Evolutionary conservation across 2,888 invertebrate species (phyloP).

Genomic region (Torymus auratus): DNA sequence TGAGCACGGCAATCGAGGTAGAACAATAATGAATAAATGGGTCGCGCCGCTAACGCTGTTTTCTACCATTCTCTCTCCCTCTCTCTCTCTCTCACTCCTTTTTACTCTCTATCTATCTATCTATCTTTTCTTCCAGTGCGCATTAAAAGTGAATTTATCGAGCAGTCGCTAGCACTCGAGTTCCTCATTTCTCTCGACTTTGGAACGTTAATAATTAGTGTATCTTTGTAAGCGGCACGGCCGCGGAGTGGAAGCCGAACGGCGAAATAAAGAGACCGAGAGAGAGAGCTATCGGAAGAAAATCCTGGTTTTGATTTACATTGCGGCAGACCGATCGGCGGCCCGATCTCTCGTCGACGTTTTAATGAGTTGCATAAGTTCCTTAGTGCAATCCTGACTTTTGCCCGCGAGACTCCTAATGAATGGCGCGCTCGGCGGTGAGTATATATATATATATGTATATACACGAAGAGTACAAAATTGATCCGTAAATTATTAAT

Average conservation of each 20-base stretch:
- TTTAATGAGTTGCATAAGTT: conserved; percentile 31
- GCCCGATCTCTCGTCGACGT: neutral
- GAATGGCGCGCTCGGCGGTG: neutral
- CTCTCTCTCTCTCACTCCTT: neutral
- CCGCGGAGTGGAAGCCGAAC: neutral
- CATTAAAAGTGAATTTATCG: conserved; percentile 49
- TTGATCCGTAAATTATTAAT: conserved; percentile 3
- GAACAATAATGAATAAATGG: conserved; percentile 53
- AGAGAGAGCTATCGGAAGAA: neutral
- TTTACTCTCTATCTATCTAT: neutral
- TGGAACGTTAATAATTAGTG: conserved; percentile 33
- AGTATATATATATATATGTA: no score
- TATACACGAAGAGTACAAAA: neutral
- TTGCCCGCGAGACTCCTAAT: neutral
- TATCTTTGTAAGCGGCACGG: conserved; percentile 2
- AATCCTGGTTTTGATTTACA: conserved; percentile 30
- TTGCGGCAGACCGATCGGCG: conserved; percentile 13
- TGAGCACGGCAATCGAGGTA: conserved; percentile 33
- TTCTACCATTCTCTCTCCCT: conserved; percentile 1
- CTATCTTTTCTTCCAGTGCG: neutral
- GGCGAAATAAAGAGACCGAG: neutral
- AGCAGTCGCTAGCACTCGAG: conserved; percentile 24
- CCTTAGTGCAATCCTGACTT: conserved; percentile 1
- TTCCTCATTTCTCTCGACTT: conserved; percentile 18
- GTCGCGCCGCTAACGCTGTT: conserved; percentile 18